Conservation (phyloP, 2,888 invertebrate species). For the Stegophylla sp. region DNA sequence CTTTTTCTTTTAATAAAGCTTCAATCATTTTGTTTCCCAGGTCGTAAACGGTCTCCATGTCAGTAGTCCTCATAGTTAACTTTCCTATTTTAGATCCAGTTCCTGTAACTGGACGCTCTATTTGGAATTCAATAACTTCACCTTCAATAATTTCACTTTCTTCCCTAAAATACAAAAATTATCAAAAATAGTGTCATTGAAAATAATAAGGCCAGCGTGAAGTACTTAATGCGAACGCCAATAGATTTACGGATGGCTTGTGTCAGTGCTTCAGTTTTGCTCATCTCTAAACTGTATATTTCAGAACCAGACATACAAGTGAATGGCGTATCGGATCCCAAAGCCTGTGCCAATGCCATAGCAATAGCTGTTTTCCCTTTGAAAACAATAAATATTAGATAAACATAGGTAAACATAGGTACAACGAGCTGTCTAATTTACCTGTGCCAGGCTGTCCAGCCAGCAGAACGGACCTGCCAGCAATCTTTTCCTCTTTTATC, state of each 20-base stretch:
- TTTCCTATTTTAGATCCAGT: conserved; percentile 89
- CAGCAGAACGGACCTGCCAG: conserved; percentile 87
- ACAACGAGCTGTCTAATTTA: conserved; percentile 16
- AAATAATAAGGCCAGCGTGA: background rate
- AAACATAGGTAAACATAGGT: no score
- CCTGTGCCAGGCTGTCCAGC: conserved; percentile 95
- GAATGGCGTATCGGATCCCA: conserved; percentile 95
- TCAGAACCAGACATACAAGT: conserved; percentile 98
- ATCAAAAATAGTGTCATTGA: background rate
- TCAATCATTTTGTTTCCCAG: conserved; percentile 98
- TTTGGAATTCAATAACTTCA: conserved; percentile 96
- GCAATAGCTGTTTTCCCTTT: conserved; percentile 98
- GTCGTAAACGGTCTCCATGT: conserved; percentile 99
- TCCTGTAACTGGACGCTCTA: conserved; percentile 92
- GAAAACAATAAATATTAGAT: no score
- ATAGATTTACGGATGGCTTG: conserved; percentile 97
- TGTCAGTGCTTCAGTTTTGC: conserved; percentile 96
- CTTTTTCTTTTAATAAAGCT: conserved; percentile 93
- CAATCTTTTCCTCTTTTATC: conserved; percentile 90
- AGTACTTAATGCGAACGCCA: conserved; percentile 89
- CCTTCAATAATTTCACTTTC: conserved; percentile 99
- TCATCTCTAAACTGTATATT: conserved; percentile 98
- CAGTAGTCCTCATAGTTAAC: conserved; percentile 95
- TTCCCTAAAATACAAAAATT: conserved; percentile 72
- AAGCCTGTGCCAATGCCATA: conserved; percentile 91